Base-by-base conservation (phyloP, 2,797 vertebrate genomes). In the Agapornis canus region DNA sequence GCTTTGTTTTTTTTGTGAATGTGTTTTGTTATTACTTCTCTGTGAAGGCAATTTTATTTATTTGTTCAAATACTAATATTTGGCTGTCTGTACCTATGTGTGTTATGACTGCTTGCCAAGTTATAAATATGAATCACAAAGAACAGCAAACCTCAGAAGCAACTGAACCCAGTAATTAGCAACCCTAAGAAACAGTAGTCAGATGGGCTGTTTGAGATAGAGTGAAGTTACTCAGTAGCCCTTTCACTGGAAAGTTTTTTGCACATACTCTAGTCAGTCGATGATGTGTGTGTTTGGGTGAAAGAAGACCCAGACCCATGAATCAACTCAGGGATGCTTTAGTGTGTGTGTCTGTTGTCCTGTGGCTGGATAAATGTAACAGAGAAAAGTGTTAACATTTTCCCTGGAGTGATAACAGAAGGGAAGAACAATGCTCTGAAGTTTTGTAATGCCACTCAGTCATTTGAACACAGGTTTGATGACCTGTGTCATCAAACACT, bases 151-250 rank as follows among this genome's bases (percentile, higher is more conserved):
- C 5, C 60, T 73, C 48, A 80, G 32, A 83, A 88, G 6, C 6
- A 56, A n/a, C 26, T 17, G 13, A 73, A 79, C 5, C 2, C 17
- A 27, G 4, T 22, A 70, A 72, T 22, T 5, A 66, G 10, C 25
- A 64, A 3, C 2, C 4, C 26, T 64, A 68, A 78, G 32, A 49
- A 83, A 57, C 4, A 19, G 17, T 1, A 3, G 2, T 48, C 70
- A 78, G 14, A 35, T 42, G 18, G 9, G 52, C 21, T 48, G 11
- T 27, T 81, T 76, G 73, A 69, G 59, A n/a, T 5, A 49, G 15
- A 71, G 23, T n/a, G n/a, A 72, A 8, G 19, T 47, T 51, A 40
- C 0, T 0, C 5, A 59, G 22, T 10, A 47, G 6, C 3, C 4
- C 3, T 47, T 72, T 45, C 9, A 16, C 21, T 69, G 49, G 37